These are phyloP conservation scores for Agrypnus murinus DNA, from an alignment of 2,888 invertebrate species.

Conservation along the genomic window DNA sequence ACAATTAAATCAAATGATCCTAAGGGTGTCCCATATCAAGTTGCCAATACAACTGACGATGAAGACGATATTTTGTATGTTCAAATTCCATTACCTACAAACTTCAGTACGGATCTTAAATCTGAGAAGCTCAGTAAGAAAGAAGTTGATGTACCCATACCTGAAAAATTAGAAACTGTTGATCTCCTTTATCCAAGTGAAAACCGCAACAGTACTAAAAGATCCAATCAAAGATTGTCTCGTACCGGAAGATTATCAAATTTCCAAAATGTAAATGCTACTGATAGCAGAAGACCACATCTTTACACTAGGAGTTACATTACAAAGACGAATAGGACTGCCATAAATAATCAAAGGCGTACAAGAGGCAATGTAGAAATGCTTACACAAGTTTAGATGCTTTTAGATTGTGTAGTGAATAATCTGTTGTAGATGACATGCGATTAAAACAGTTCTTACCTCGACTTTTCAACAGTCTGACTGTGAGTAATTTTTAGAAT, in stretches of 20 bases:
- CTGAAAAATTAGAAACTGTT: slow-evolving; percentile 27
- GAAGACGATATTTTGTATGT: slow-evolving; percentile 66
- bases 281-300: slow-evolving; percentile 43
- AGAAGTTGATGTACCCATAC: not conserved
- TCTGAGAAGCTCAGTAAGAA: slow-evolving; percentile 13
- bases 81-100: slow-evolving; percentile 67
- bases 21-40: slow-evolving; percentile 66
- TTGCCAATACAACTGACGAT: slow-evolving; percentile 64
- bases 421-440: too few relatives aligned
- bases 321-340: slow-evolving; percentile 65
- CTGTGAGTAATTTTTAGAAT: too few relatives aligned
- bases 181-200: slow-evolving; percentile 2
- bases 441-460: too few relatives aligned
- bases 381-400: not conserved
- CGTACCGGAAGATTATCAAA: slow-evolving; percentile 14
- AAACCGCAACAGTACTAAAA: not conserved
- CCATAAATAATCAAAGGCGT: slow-evolving; percentile 20
- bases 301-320: slow-evolving; percentile 64
- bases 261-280: not conserved
- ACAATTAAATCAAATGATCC: slow-evolving; percentile 68
- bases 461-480: too few relatives aligned
- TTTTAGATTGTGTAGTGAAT: too few relatives aligned
- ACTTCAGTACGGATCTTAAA: slow-evolving; percentile 58
- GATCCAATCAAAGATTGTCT: not conserved
- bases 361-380: slow-evolving; percentile 19